Conservation (phyloP, 2,113 vertebrate genomes). For the Pygoscelis adeliae region DNA sequence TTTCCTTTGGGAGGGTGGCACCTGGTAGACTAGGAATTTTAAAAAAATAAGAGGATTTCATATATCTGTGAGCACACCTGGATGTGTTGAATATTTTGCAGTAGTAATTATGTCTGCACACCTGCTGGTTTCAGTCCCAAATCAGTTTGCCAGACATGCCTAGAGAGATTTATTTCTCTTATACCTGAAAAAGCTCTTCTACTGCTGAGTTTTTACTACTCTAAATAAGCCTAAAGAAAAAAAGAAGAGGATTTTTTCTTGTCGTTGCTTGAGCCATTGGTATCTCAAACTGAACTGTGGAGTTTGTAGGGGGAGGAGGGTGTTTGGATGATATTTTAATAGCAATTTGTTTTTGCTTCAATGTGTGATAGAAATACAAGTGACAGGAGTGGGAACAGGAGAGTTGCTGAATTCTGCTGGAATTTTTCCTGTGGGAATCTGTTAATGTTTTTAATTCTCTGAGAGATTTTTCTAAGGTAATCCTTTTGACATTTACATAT, state of each 20-base stretch:
- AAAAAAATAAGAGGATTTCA: slow-evolving; percentile 58
- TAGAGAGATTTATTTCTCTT: slow-evolving; percentile 69
- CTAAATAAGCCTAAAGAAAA: slow-evolving; percentile 8
- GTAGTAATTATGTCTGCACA: slow-evolving; percentile 67
- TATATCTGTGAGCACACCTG: slow-evolving; percentile 62
- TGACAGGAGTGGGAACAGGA: slow-evolving; percentile 69
- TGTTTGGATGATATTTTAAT: slow-evolving; percentile 58
- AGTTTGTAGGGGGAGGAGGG: neutral
- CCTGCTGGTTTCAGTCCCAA: slow-evolving; percentile 49
- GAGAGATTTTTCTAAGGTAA: slow-evolving; percentile 59
- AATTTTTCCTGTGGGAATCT: slow-evolving; percentile 73
- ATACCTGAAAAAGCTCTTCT: slow-evolving; percentile 50
- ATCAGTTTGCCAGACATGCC: slow-evolving; percentile 64
- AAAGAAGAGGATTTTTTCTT: slow-evolving; percentile 4
- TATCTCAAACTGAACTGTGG: neutral
- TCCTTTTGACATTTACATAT: slow-evolving; percentile 64
- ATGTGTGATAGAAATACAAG: slow-evolving; percentile 69
- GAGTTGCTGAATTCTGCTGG: slow-evolving; percentile 63
- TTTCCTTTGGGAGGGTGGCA: slow-evolving; percentile 57
- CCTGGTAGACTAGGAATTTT: slow-evolving; percentile 52
- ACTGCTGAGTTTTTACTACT: neutral
- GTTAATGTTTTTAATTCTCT: slow-evolving; percentile 61
- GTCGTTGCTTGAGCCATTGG: neutral
- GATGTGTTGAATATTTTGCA: slow-evolving; percentile 43
- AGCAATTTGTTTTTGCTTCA: slow-evolving; percentile 68